Conservation (phyloP, 2,888 invertebrate genomes). For the Notodonta ziczac region DNA sequence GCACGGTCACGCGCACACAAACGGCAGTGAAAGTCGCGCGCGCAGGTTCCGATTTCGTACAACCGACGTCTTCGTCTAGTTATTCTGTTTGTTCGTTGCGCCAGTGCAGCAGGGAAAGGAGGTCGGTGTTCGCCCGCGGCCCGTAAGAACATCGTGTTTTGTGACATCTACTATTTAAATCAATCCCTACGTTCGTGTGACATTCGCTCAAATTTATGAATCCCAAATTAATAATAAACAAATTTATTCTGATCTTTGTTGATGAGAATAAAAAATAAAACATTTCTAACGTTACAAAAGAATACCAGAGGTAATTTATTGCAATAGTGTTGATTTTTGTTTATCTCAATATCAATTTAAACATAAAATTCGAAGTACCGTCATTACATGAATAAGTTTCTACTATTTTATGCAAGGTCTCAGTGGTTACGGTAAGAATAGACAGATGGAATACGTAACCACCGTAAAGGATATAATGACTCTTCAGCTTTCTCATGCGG, state of each 20-base stretch:
- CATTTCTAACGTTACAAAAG: not conserved
- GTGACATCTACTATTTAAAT: slow-evolving; percentile 54
- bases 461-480: too few relatives aligned
- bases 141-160: slow-evolving; percentile 68
- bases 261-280: not conserved
- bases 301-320: not conserved
- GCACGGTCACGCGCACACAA: slow-evolving; percentile 59
- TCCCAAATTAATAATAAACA: not conserved
- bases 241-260: not conserved
- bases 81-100: slow-evolving; percentile 81
- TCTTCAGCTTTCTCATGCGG: too few relatives aligned
- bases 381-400: not conserved
- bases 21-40: slow-evolving; percentile 79
- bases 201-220: slow-evolving; percentile 36
- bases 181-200: slow-evolving; percentile 65
- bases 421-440: not conserved
- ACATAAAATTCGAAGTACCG: not conserved
- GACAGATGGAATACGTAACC: not conserved
- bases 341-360: not conserved
- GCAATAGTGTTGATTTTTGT: not conserved
- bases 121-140: slow-evolving; percentile 73
- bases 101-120: slow-evolving; percentile 82
- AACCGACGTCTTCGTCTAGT: slow-evolving; percentile 78
- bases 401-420: not conserved
- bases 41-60: slow-evolving; percentile 75